Evolutionary conservation across 1,140 invertebrate species (phyloP).

Genomic region (Adoxophyes honmai): DNA sequence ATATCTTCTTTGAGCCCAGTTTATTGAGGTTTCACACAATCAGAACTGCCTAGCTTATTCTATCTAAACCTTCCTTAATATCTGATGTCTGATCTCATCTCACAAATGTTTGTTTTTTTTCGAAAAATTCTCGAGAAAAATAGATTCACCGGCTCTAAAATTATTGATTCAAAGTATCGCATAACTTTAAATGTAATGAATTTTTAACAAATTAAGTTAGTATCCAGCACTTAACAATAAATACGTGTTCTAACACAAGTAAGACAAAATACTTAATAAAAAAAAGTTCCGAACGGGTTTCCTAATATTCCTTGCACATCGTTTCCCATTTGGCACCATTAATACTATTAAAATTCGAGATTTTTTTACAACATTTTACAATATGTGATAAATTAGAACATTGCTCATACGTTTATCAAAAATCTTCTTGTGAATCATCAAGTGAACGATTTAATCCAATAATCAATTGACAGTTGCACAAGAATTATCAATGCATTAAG

Average conservation of each 20-base stretch:
- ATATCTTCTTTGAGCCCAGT: neutral
- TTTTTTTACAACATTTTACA: neutral
- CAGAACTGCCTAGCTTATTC: neutral
- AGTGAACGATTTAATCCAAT: no score
- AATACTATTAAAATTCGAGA: slow-evolving; percentile 21
- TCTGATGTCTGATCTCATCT: no score
- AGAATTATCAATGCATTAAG: no score
- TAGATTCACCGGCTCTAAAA: neutral
- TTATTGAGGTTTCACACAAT: neutral
- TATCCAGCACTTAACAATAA: no score
- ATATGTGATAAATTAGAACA: neutral
- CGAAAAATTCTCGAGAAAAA: no score
- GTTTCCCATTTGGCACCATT: slow-evolving; percentile 44
- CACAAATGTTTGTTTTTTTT: no score
- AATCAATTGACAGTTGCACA: no score
- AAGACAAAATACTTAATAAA: neutral
- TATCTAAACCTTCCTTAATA: neutral
- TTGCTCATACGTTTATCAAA: no score
- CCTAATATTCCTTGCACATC: slow-evolving; percentile 30
- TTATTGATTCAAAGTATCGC: neutral
- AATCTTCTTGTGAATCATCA: no score
- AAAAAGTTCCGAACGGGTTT: slow-evolving; percentile 16
- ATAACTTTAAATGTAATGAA: neutral
- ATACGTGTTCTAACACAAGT: no score
- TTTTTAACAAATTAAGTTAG: no score